Evolutionary conservation across 2,888 invertebrate genomes (phyloP).

Genomic region (Nesidiocoris tenuis): DNA sequence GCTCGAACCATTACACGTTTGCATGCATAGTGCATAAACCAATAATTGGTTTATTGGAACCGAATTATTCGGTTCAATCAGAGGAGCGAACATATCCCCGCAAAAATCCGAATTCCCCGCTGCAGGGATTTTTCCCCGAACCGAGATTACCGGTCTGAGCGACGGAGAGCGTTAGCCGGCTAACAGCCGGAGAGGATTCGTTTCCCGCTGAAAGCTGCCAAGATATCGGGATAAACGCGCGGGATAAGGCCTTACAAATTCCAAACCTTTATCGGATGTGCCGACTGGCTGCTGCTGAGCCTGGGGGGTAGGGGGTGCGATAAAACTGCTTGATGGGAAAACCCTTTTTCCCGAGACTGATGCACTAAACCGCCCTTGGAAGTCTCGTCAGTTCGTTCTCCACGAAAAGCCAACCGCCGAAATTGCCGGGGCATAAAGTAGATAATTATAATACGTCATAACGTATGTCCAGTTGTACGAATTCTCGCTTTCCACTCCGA

Average conservation of each 20-base stretch:
- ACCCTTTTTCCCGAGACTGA: neutral
- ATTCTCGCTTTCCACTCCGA: no score
- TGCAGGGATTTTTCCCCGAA: neutral
- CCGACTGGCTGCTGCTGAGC: neutral
- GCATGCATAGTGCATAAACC: no score
- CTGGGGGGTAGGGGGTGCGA: neutral
- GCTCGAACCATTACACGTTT: no score
- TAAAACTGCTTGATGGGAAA: neutral
- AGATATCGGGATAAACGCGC: slow-evolving; percentile 11
- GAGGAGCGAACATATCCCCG: no score
- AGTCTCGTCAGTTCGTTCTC: neutral
- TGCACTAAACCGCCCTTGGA: neutral
- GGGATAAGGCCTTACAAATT: slow-evolving; percentile 22
- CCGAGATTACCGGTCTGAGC: neutral
- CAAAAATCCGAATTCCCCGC: neutral
- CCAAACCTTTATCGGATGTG: slow-evolving; percentile 29
- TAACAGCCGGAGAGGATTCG: neutral
- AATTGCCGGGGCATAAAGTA: neutral
- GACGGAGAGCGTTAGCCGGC: neutral
- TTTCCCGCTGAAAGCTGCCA: neutral
- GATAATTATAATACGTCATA: no score
- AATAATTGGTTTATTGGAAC: no score
- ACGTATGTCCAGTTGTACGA: no score
- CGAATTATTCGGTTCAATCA: no score
- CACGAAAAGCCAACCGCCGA: neutral